A percentile compares a stretch with the other conserved stretches of the same genome.
phyloP scores from a whole-genome alignment of 2,888 invertebrate species.

The Drosophila neotestacea region DNA sequence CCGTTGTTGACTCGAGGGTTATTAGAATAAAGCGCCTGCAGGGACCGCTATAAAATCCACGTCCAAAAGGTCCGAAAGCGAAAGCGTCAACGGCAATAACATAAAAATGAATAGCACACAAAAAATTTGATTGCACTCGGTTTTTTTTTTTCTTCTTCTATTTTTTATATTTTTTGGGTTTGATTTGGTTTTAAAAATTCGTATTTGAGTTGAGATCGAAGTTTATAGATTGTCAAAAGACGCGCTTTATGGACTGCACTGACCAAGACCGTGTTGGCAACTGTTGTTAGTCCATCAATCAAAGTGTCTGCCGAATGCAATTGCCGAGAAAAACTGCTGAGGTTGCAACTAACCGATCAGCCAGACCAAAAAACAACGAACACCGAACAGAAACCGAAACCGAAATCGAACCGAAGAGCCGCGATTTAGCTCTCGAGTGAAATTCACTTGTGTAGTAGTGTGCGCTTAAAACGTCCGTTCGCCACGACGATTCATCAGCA shows the following conservation, averaged over 20 bases:
- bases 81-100: constrained; percentile 37
- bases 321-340: constrained; percentile 59
- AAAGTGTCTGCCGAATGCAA: constrained; percentile 65
- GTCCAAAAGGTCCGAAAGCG: constrained; percentile 42
- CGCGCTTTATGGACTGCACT: constrained; percentile 58
- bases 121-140: constrained; percentile 58
- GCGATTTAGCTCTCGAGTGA: constrained; percentile 10
- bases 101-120: constrained; percentile 49
- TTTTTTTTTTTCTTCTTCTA: not conserved
- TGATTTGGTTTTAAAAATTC: constrained; percentile 21
- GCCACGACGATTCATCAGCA: constrained; percentile 71
- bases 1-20: constrained; percentile 44
- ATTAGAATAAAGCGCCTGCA: constrained; percentile 58
- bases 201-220: constrained; percentile 4
- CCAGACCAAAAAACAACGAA: constrained; percentile 24
- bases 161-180: constrained; percentile 6
- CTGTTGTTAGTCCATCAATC: constrained; percentile 69
- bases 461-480: constrained; percentile 59
- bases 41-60: constrained; percentile 72
- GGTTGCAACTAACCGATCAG: constrained; percentile 66
- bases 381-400: constrained; percentile 29
- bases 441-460: not conserved
- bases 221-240: not conserved
- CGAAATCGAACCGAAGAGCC: constrained; percentile 47
- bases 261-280: constrained; percentile 60